phyloP scores from a whole-genome alignment of 1,140 invertebrate genomes.

The Zaprionus capensis region DNA sequence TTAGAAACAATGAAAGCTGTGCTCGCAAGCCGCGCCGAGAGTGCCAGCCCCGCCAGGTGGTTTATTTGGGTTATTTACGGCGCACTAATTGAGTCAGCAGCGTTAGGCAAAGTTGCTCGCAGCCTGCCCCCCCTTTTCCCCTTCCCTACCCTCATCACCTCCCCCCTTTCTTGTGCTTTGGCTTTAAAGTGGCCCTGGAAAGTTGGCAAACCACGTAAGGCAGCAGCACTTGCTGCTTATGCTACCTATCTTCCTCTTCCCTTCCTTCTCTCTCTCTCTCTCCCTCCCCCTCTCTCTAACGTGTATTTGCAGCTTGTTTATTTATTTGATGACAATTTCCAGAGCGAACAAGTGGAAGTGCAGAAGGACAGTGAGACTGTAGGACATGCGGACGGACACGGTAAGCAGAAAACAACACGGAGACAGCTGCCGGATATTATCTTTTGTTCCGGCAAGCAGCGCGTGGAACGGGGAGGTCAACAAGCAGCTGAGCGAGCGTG shows the following conservation, averaged over 20 bases:
- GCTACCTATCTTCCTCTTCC: neutral
- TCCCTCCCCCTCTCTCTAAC: neutral
- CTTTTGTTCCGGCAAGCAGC: slow-evolving; percentile 4
- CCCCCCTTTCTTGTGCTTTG: neutral
- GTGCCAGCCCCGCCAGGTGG: neutral
- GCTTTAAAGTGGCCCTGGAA: neutral
- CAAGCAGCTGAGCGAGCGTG: neutral
- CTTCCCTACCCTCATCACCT: neutral
- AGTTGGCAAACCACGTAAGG: neutral
- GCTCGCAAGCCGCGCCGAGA: neutral
- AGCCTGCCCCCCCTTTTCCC: neutral
- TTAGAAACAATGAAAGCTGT: slow-evolving; percentile 3
- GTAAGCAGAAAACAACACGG: neutral
- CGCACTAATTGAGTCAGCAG: slow-evolving; percentile 49
- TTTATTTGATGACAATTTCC: slow-evolving; percentile 4
- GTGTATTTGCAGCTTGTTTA: neutral
- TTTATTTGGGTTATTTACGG: slow-evolving; percentile 46
- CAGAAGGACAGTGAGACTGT: neutral
- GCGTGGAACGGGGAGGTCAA: neutral
- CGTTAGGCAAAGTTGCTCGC: slow-evolving; percentile 11
- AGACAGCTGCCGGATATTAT: slow-evolving; percentile 9
- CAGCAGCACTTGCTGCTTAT: neutral
- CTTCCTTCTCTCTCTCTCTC: neutral
- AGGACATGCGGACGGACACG: neutral
- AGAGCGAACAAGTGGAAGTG: neutral